phyloP scores from a whole-genome alignment of 2,113 vertebrate genomes.

The Campylorhamphus procurvoides region DNA sequence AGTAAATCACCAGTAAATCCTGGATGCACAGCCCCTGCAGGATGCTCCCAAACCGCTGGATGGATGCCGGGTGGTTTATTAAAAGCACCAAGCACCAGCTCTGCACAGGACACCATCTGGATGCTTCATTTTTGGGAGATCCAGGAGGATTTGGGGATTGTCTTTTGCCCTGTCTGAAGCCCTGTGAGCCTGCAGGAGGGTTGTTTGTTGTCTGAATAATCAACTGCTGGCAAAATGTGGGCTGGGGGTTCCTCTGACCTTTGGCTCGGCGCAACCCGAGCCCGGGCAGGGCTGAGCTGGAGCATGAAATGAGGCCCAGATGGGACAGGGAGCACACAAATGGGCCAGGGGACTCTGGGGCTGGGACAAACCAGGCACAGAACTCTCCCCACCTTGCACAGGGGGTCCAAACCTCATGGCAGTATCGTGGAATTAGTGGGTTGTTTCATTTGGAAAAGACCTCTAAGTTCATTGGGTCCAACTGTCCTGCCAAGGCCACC shows the following conservation, averaged over 20 bases:
- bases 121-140: not conserved
- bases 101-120: not conserved
- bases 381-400: not conserved
- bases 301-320: conserved; percentile 67
- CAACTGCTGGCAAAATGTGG: not conserved
- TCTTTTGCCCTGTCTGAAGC: not conserved
- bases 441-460: not conserved
- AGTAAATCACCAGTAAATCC: conserved; percentile 89
- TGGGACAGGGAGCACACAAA: not conserved
- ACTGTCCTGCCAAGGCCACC: not conserved
- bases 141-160: not conserved
- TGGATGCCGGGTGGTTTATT: conserved; percentile 59
- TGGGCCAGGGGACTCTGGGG: not conserved
- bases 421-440: not conserved
- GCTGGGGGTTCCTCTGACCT: conserved; percentile 59
- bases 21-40: not conserved
- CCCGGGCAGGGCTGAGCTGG: not conserved
- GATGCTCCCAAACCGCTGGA: conserved; percentile 58
- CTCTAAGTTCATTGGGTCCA: not conserved
- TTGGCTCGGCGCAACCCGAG: conserved; percentile 26
- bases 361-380: not conserved
- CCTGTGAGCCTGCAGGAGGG: not conserved
- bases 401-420: not conserved
- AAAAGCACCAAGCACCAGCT: not conserved
- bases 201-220: conserved; percentile 31